These are phyloP conservation scores for Andrena hattorfiana DNA, from an alignment of 2,888 invertebrate species.

Conservation along the genomic window DNA sequence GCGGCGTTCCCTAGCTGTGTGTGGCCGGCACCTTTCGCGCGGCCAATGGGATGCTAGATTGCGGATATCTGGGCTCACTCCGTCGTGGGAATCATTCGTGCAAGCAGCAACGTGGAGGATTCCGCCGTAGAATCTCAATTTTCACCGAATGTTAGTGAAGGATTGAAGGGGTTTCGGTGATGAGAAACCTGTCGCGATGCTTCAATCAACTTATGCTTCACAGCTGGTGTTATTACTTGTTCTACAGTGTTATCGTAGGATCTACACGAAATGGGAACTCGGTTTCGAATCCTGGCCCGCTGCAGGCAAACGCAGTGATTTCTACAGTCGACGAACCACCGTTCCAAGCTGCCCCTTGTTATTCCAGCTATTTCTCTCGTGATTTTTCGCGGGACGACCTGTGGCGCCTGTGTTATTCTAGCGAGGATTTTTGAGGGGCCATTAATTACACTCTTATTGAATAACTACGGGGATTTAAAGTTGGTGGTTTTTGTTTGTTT, in stretches of 20 bases:
- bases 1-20: background rate
- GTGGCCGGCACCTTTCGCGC: background rate
- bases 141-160: background rate
- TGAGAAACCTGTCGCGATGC: conserved; percentile 8
- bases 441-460: background rate
- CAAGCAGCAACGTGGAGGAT: too few relatives aligned
- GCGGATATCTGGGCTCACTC: background rate
- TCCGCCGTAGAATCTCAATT: too few relatives aligned
- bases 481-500: background rate
- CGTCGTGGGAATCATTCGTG: too few relatives aligned
- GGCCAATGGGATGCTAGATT: background rate
- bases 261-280: background rate
- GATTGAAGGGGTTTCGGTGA: background rate
- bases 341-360: background rate
- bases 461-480: background rate
- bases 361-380: background rate
- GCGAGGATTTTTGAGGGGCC: background rate
- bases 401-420: background rate
- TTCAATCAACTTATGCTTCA: conserved; percentile 5
- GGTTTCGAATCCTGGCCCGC: background rate
- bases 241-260: conserved; percentile 35
- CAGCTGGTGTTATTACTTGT: conserved; percentile 41
- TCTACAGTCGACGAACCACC: background rate
- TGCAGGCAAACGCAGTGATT: conserved; percentile 16
- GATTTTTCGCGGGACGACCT: background rate